Conservation (phyloP, 2,888 invertebrate genomes). For the Brachylomia viminalis region DNA sequence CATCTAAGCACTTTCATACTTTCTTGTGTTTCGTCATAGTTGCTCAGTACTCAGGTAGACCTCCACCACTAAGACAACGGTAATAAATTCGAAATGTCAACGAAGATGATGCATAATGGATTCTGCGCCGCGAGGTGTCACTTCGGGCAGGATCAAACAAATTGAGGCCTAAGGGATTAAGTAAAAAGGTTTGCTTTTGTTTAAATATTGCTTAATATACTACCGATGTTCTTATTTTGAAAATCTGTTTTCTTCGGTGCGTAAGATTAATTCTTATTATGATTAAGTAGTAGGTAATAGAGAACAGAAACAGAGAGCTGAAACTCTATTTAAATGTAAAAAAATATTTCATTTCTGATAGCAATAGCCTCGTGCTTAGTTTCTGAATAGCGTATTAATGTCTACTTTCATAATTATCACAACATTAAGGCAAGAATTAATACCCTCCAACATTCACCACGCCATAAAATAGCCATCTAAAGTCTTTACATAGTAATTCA, state of each 20-base stretch:
- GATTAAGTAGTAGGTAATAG: neutral
- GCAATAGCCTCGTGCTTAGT: neutral
- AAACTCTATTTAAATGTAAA: neutral
- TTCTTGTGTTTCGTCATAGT: slow-evolving; percentile 69
- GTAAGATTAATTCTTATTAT: neutral
- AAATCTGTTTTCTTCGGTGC: neutral
- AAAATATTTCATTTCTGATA: too few relatives aligned
- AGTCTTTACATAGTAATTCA: slow-evolving; percentile 39
- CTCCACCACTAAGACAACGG: slow-evolving; percentile 83
- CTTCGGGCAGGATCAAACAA: slow-evolving; percentile 63
- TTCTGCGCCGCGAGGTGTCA: slow-evolving; percentile 80
- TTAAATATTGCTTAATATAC: neutral
- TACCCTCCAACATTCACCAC: slow-evolving; percentile 10
- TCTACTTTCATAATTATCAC: slow-evolving; percentile 7
- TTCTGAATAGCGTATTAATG: neutral
- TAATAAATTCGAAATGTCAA: slow-evolving; percentile 88
- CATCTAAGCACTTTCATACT: slow-evolving; percentile 70
- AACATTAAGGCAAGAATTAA: neutral
- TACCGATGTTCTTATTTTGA: neutral
- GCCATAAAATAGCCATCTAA: slow-evolving; percentile 20
- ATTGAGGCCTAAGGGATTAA: slow-evolving; percentile 35
- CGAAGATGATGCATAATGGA: slow-evolving; percentile 86
- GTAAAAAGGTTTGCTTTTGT: slow-evolving; percentile 31
- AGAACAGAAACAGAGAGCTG: neutral
- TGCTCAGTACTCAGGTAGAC: slow-evolving; percentile 69